Percentiles rank a stretch among this genome's conserved stretches.
phyloP scores from a whole-genome alignment of 1,140 invertebrate genomes.

The Akabosia matsudoensis region DNA sequence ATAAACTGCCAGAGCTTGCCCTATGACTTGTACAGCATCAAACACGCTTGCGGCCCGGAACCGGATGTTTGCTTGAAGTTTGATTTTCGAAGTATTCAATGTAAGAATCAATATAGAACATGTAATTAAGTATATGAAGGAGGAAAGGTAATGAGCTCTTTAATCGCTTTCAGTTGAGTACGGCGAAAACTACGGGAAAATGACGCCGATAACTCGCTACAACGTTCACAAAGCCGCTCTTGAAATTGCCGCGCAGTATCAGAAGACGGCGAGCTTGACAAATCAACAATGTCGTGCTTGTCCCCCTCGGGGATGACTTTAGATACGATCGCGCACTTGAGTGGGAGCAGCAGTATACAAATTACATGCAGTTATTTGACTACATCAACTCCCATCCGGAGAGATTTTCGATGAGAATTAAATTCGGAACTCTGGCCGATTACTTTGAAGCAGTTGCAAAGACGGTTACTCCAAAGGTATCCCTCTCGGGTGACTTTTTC shows the following conservation, averaged over 20 bases:
- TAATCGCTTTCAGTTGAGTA: constrained; percentile 65
- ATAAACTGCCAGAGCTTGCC: not conserved
- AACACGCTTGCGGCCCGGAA: not conserved
- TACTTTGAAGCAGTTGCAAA: constrained; percentile 23
- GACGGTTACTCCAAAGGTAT: no score
- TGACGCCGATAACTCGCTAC: constrained; percentile 74
- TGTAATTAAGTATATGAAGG: not conserved
- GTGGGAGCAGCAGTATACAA: constrained; percentile 13
- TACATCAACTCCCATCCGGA: constrained; percentile 11
- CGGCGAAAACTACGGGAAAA: constrained; percentile 79
- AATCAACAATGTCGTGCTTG: constrained; percentile 82
- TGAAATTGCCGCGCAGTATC: constrained; percentile 79
- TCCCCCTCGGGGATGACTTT: constrained; percentile 56
- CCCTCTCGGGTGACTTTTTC: constrained; percentile 15
- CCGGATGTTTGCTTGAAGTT: constrained; percentile 70
- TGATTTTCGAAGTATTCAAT: constrained; percentile 78
- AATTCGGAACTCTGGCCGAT: constrained; percentile 13
- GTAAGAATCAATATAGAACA: not conserved
- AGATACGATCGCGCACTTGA: not conserved
- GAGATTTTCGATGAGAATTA: not conserved
- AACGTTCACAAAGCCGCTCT: constrained; percentile 82
- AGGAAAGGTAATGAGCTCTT: no score
- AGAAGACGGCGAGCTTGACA: constrained; percentile 78
- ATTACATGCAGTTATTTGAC: not conserved
- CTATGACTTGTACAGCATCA: constrained; percentile 10